phyloP scores from a whole-genome alignment of 2,888 invertebrate genomes.

The Pyrochroa serraticornis region DNA sequence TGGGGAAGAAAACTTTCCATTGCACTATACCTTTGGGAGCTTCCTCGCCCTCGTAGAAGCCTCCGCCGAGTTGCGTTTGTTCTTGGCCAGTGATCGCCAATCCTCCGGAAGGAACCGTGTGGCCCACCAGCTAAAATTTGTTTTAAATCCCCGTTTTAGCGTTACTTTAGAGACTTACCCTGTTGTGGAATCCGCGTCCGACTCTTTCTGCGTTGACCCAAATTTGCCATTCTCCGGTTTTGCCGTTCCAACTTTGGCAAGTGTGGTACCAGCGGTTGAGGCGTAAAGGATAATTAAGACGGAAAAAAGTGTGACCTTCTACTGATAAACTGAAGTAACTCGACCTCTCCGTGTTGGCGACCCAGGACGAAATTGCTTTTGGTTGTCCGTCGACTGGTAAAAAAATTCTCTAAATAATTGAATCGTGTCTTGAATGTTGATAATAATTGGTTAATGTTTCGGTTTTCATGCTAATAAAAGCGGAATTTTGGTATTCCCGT shows the following conservation, averaged over 20 bases:
- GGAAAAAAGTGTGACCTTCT: conserved; percentile 82
- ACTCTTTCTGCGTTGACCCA: conserved; percentile 87
- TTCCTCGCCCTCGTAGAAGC: conserved; percentile 61
- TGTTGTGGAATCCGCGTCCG: conserved; percentile 84
- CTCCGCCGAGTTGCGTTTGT: conserved; percentile 66
- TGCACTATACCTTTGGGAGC: conserved; percentile 59
- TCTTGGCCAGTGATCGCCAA: conserved; percentile 77
- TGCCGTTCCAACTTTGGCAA: conserved; percentile 88
- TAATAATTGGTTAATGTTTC: no score
- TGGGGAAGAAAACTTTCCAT: no score
- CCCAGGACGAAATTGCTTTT: conserved; percentile 77
- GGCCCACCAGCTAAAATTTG: conserved; percentile 72
- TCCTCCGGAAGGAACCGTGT: conserved; percentile 77
- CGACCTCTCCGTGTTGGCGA: conserved; percentile 79
- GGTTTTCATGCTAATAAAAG: no score
- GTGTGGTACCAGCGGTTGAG: conserved; percentile 83
- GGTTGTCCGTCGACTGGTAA: conserved; percentile 73
- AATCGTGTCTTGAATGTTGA: no score
- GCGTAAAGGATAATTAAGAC: conserved; percentile 72
- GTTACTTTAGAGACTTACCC: conserved; percentile 65
- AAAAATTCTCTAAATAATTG: neutral
- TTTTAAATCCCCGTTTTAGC: neutral
- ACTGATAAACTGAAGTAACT: conserved; percentile 84
- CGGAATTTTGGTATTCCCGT: no score
- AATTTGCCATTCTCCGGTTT: conserved; percentile 88